Conservation (phyloP, 1,140 invertebrate species). For the Drosophila kanapiae region DNA sequence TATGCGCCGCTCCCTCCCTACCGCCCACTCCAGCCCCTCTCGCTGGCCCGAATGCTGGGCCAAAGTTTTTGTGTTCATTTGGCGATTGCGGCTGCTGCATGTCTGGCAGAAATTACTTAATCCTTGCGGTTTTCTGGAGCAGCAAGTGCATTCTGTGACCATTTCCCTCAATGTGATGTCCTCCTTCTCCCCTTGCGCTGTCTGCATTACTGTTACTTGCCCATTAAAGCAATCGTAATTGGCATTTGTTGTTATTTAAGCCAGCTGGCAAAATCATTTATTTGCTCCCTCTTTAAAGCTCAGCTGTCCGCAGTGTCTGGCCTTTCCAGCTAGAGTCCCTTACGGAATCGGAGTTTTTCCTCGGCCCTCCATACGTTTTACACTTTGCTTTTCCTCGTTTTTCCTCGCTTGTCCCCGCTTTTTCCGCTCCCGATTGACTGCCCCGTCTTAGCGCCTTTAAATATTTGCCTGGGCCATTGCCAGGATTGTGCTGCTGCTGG, state of each 20-base stretch:
- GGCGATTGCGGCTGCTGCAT: slow-evolving; percentile 82
- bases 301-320: slow-evolving; percentile 51
- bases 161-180: slow-evolving; percentile 10
- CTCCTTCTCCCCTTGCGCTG: not conserved
- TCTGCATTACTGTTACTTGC: slow-evolving; percentile 7
- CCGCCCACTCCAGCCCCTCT: not conserved
- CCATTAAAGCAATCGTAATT: slow-evolving; percentile 81
- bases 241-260: slow-evolving; percentile 77
- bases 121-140: slow-evolving; percentile 78
- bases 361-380: not conserved
- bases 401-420: not conserved
- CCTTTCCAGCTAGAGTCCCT: not conserved
- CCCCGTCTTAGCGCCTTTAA: slow-evolving; percentile 66
- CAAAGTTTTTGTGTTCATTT: slow-evolving; percentile 83
- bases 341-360: slow-evolving; percentile 9
- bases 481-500: slow-evolving; percentile 31
- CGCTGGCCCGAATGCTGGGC: slow-evolving; percentile 30
- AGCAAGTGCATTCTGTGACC: slow-evolving; percentile 56
- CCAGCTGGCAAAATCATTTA: slow-evolving; percentile 64
- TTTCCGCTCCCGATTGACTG: slow-evolving; percentile 22
- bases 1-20: not conserved
- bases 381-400: not conserved
- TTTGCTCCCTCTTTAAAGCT: slow-evolving; percentile 53
- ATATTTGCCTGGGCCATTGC: slow-evolving; percentile 67
- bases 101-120: slow-evolving; percentile 83